A percentile compares a stretch with the other conserved stretches of the same genome.
phyloP scores from a whole-genome alignment of 1,140 invertebrate species.

The Drosophila mauritiana region DNA sequence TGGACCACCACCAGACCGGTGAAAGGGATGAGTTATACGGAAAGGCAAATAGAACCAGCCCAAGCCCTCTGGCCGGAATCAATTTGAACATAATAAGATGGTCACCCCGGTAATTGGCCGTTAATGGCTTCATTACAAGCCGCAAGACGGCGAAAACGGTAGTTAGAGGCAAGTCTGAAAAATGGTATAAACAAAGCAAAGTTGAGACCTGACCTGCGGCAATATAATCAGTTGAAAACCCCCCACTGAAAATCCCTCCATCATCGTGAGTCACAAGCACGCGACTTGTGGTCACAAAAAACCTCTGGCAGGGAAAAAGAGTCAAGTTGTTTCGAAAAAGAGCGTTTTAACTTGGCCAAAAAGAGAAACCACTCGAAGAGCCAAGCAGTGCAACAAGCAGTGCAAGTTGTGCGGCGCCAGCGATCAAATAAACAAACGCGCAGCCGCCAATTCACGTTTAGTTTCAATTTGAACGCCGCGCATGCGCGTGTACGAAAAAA shows the following conservation, averaged over 20 bases:
- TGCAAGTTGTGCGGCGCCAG: conserved; percentile 36
- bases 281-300: conserved; percentile 47
- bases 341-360: neutral
- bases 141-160: conserved; percentile 39
- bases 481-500: conserved; percentile 50
- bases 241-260: conserved; percentile 10
- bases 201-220: conserved; percentile 74
- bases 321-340: neutral
- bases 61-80: conserved; percentile 21
- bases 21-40: conserved; percentile 24
- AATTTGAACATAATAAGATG: conserved; percentile 66
- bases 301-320: conserved; percentile 24
- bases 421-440: conserved; percentile 75
- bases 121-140: conserved; percentile 77
- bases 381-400: conserved; percentile 58
- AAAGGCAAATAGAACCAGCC: conserved; percentile 27
- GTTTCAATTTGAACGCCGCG: conserved; percentile 79
- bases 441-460: conserved; percentile 50
- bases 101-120: conserved; percentile 58
- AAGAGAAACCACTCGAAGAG: conserved; percentile 33
- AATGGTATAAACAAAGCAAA: conserved; percentile 59
- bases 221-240: conserved; percentile 38
- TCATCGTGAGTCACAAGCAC: conserved; percentile 47
- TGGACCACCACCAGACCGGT: neutral
- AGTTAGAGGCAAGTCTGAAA: conserved; percentile 45